Evolutionary conservation across 2,888 invertebrate genomes (phyloP).

Genomic region (Nemotelus nigrinus): DNA sequence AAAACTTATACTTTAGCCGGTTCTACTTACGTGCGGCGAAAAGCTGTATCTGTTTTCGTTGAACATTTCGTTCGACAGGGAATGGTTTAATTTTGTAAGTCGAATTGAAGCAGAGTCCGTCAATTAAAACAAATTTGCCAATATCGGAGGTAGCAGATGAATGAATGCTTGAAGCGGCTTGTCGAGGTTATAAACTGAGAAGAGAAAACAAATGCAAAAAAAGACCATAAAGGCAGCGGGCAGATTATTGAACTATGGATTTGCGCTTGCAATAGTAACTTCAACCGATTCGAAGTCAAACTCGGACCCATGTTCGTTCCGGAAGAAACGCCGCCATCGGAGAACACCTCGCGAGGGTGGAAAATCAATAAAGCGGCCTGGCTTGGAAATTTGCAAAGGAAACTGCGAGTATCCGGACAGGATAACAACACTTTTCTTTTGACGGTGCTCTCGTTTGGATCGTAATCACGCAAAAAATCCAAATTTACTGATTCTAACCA

Average conservation of each 20-base stretch:
- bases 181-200: constrained; percentile 12
- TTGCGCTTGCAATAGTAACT: no score
- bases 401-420: neutral
- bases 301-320: neutral
- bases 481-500: constrained; percentile 2
- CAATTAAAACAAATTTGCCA: no score
- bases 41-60: constrained; percentile 49
- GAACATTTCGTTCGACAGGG: constrained; percentile 41
- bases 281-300: constrained; percentile 2
- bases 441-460: neutral
- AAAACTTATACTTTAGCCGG: neutral
- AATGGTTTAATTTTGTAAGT: no score
- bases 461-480: constrained; percentile 1
- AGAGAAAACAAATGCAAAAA: constrained; percentile 11
- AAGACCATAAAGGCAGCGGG: neutral
- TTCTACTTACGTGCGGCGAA: constrained; percentile 51
- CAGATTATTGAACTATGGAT: no score
- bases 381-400: neutral
- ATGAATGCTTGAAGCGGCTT: neutral
- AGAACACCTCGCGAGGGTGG: constrained; percentile 8
- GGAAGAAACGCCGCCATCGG: neutral
- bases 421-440: constrained; percentile 2
- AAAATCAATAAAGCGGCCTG: constrained; percentile 24
- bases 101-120: no score
- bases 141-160: neutral